Evolutionary conservation across 2,113 vertebrate species (phyloP), one percentile per base, ranked within the genome.

Genomic region (Gopherus flavomarginatus): DNA sequence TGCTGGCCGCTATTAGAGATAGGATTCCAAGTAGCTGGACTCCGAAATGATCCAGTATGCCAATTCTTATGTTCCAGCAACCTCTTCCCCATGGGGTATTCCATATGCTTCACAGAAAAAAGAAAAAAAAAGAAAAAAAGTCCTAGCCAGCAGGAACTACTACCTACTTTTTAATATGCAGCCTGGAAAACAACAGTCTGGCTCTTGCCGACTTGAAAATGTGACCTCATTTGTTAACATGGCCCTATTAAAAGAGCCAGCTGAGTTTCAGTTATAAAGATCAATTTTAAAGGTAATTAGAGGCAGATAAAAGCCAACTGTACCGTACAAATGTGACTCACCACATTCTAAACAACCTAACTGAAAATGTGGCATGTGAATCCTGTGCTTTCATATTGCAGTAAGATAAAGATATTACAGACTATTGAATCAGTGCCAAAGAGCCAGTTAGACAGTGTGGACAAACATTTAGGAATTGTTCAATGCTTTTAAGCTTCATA

Each of bases 61-160:
- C 65, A 72, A 38, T 72, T 72, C n/a, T 38, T 38, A 21, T 22
- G 17, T 72, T 72, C n/a, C n/a, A 38, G 65, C 65, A 72, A 72
- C n/a, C 10, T 72, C 65, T 38, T 72, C 65, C 65, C n/a, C 75
- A 78, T 78, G 42, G 75, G 75, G 42, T 26, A 29, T 3, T 87
- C 53, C 26, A 42, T 3, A 6, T 54, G 22, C 31, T 86, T 83
- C 47, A 81, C 11, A 65, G 35, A n/a, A 83, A 82, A 44, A 83
- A 72, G 38, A 62, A 85, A 78, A n/a, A 44, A 62, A 78, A n/a
- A 83, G 79, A 44, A 83, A 72, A 44, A 62, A 85, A 78, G 31
- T 2, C 9, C 19, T 8, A 10, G 26, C 16, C 75, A 38, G 56
- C 59, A 57, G 24, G 29, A 91, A 62, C 27, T 0, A 0, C 19